Base-by-base conservation (phyloP, 2,113 vertebrate species). In the Vimba vimba region DNA sequence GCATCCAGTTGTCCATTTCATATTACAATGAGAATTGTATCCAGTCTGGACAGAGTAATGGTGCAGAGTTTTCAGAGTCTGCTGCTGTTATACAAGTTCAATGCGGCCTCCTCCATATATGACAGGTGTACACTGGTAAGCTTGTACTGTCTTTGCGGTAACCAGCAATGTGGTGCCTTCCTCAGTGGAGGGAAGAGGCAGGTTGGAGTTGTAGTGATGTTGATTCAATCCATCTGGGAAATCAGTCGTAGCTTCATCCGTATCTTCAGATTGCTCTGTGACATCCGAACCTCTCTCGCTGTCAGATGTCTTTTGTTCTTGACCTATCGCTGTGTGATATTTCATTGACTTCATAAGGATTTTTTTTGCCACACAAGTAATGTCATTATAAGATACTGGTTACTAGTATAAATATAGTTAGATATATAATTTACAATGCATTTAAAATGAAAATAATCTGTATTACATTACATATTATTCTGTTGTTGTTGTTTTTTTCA, bases 101-200 rank as follows among this genome's bases (percentile, higher is more conserved):
- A 77, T 30, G 84, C 60, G 9, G 25, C 64, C 27, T 90, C 80
- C 82, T 89, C 75, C 21, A 62, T 87, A 85, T 88, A 82, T 60
- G n/a, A 90, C 86, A 74, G 93, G 74, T 69, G 91, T 55, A 4
- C 89, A 91, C 78, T 88, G 91, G 69, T 87, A 92, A 17, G 87
- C 93, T 87, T 92, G 94, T 39, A 89, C 92, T 13, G 95, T 96
- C 88, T 96, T 96, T 19, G 95, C 95, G 71, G 96, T 96, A 74
- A 96, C 96, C 30, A 96, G 92, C 90, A 94, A 90, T 66, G 96
- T 93, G 2, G 94, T 91, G 3, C 95, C 94, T 93, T 97, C 96
- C 89, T 96, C 96, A 69, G 95, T 95, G 50, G 94, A 96, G 43
- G 96, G 95, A 59, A 96, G 89, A 19, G 96, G 96, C 81, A 96